Conservation (phyloP, 2,113 vertebrate species). For the Malurus melanocephalus region DNA sequence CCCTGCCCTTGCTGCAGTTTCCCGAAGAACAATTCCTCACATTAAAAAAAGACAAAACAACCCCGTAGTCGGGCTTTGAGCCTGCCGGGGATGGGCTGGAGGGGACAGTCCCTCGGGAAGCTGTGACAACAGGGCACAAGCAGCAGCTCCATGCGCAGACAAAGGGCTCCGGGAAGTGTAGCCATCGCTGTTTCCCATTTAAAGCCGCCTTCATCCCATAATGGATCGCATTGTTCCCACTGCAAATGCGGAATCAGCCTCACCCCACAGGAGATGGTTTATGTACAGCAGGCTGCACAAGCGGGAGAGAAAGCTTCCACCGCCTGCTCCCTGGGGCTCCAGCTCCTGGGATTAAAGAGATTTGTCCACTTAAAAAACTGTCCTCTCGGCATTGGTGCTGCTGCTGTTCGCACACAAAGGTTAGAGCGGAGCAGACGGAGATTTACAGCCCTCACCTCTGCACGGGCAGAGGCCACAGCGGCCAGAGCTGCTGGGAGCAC, state of each 20-base stretch:
- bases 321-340: conserved; percentile 16
- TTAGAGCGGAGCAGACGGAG: accelerated
- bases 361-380: conserved; percentile 9
- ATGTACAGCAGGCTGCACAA: not conserved
- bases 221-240: conserved; percentile 13
- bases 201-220: conserved; percentile 10
- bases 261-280: conserved; percentile 36
- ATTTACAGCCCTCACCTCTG: not conserved
- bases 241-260: not conserved
- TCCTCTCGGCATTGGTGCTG: not conserved
- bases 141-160: not conserved
- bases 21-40: accelerated
- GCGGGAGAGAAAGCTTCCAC: not conserved
- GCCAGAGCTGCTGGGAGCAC: not conserved
- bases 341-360: conserved; percentile 36
- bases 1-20: not conserved
- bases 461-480: not conserved
- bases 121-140: accelerated
- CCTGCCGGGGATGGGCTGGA: not conserved
- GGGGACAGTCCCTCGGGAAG: accelerated
- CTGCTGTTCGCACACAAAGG: not conserved
- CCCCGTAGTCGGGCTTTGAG: not conserved
- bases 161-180: not conserved
- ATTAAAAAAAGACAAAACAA: accelerated
- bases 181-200: not conserved